phyloP scores from a whole-genome alignment of 1,140 invertebrate species.

The Daktulosphaira vitifoliae region DNA sequence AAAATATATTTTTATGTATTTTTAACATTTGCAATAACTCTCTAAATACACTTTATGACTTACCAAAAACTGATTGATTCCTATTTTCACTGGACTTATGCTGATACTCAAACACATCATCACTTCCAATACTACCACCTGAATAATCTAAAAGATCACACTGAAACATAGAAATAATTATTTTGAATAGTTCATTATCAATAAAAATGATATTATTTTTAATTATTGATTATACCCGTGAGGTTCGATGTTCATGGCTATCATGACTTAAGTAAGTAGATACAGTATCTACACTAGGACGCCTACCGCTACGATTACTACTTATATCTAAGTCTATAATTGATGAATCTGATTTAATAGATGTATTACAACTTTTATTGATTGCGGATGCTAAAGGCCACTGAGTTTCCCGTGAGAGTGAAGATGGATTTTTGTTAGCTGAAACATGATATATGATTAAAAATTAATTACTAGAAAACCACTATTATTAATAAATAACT shows the following conservation, averaged over 20 bases:
- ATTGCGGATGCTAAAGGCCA: slow-evolving; percentile 16
- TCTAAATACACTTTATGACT: too few species aligned
- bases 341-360: slow-evolving; percentile 32
- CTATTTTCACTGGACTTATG: slow-evolving; percentile 41
- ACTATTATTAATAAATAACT: background rate
- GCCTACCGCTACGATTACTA: slow-evolving; percentile 59
- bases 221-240: slow-evolving; percentile 36
- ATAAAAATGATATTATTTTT: background rate
- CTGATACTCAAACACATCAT: slow-evolving; percentile 50
- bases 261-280: slow-evolving; percentile 80
- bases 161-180: slow-evolving; percentile 42
- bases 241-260: slow-evolving; percentile 48
- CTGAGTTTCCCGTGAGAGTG: slow-evolving; percentile 9
- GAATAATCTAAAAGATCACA: slow-evolving; percentile 66
- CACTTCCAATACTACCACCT: slow-evolving; percentile 50
- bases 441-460: background rate
- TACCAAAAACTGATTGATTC: slow-evolving; percentile 49
- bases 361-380: slow-evolving; percentile 21
- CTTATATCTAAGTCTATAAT: slow-evolving; percentile 50
- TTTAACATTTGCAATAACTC: too few species aligned
- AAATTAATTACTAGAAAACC: background rate
- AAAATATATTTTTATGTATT: too few species aligned
- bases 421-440: slow-evolving; percentile 26
- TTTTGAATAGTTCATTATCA: background rate
- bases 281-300: slow-evolving; percentile 74